Percentiles rank a stretch among this genome's conserved stretches.
phyloP scores from a whole-genome alignment of 2,113 vertebrate genomes.

The Cyphomyrus plagiostoma region DNA sequence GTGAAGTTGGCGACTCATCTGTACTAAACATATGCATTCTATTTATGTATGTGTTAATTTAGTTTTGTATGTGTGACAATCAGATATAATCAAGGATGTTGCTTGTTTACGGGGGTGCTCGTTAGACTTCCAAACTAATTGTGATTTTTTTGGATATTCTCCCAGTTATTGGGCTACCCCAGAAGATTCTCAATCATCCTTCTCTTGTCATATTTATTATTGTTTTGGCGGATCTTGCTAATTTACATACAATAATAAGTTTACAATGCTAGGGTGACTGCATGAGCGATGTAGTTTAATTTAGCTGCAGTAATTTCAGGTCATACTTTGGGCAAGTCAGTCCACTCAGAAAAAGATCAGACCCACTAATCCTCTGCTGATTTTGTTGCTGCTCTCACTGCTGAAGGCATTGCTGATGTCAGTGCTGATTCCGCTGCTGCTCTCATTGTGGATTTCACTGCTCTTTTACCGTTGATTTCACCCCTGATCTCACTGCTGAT shows the following conservation, averaged over 20 bases:
- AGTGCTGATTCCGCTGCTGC: neutral
- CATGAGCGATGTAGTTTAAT: neutral
- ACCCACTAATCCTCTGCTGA: neutral
- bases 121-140: constrained; percentile 41
- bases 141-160: constrained; percentile 28
- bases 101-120: constrained; percentile 22
- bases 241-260: neutral
- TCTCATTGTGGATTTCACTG: neutral
- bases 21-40: neutral
- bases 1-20: neutral
- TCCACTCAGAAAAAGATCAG: neutral
- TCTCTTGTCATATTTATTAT: neutral
- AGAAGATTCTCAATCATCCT: neutral
- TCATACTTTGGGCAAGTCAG: neutral
- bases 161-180: constrained; percentile 1
- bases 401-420: neutral
- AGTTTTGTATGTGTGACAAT: neutral
- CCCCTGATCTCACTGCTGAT: neutral
- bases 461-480: neutral
- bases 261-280: neutral
- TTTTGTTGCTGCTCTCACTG: neutral
- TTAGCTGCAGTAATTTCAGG: neutral
- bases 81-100: constrained; percentile 14
- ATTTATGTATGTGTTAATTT: neutral
- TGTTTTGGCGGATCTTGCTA: neutral